Conservation (phyloP, 2,113 vertebrate species). For the Rhea americana region DNA sequence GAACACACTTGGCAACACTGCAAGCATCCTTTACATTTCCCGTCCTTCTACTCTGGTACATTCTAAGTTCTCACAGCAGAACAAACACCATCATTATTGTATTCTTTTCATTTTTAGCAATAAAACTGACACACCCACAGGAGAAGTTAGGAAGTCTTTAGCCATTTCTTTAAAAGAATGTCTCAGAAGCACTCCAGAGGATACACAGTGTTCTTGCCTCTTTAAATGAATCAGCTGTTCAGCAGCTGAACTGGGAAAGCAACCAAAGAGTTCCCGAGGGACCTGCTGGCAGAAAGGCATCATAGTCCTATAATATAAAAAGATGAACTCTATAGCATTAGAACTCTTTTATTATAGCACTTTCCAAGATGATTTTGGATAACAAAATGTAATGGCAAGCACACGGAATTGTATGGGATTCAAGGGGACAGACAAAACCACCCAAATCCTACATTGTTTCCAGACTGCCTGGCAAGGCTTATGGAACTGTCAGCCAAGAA, state of each 20-base stretch:
- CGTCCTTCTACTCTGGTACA: not conserved
- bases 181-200: not conserved
- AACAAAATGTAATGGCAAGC: not conserved
- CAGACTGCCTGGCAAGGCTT: not conserved
- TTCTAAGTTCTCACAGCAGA: not conserved
- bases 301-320: not conserved
- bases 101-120: not conserved
- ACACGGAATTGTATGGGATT: not conserved
- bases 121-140: not conserved
- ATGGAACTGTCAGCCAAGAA: not conserved
- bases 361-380: not conserved
- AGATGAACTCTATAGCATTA: not conserved
- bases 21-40: not conserved
- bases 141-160: not conserved
- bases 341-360: not conserved
- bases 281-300: not conserved
- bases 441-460: not conserved
- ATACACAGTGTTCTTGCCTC: not conserved
- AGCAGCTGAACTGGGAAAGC: slow-evolving; percentile 29
- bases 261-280: slow-evolving; percentile 11
- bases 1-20: not conserved
- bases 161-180: not conserved
- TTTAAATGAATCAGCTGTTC: slow-evolving; percentile 36
- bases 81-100: not conserved
- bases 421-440: not conserved